Conservation (phyloP, 1,140 invertebrate species). For the Penaeus chinensis region DNA sequence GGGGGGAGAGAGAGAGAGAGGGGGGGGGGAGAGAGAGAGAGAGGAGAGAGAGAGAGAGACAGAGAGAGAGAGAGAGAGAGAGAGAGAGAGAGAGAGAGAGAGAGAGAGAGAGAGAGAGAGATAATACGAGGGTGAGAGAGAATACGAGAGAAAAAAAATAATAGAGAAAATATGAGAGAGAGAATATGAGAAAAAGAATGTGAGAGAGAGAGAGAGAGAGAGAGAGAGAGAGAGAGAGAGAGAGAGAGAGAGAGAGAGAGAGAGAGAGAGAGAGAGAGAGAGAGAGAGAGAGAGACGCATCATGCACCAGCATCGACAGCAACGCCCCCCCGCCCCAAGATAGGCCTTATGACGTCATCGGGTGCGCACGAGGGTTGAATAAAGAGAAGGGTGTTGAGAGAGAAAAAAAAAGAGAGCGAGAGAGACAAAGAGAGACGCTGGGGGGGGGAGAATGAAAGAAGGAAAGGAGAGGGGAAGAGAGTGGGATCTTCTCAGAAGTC, state of each 20-base stretch:
- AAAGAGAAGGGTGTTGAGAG: not conserved
- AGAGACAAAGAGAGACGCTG: not conserved
- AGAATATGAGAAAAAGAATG: not conserved
- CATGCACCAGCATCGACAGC: too few relatives aligned
- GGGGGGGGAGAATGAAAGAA: not conserved
- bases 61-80: too few relatives aligned
- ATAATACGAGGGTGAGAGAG: not conserved
- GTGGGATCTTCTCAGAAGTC: too few relatives aligned
- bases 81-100: too few relatives aligned
- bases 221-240: slow-evolving; percentile 1
- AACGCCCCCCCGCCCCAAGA: too few relatives aligned
- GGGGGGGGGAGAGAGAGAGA: too few relatives aligned
- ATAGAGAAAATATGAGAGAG: not conserved
- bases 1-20: too few relatives aligned
- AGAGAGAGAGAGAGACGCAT: too few relatives aligned
- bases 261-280: too few relatives aligned
- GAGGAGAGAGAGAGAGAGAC: too few relatives aligned
- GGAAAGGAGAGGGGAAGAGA: too few relatives aligned
- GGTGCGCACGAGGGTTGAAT: not conserved
- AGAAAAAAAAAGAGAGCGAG: not conserved
- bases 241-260: not conserved
- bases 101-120: not conserved
- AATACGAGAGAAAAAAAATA: not conserved
- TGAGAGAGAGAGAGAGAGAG: slow-evolving; percentile 15
- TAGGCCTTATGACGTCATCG: too few relatives aligned